Conservation (phyloP, 2,113 vertebrate genomes). For the Notarius lentiginosus region DNA sequence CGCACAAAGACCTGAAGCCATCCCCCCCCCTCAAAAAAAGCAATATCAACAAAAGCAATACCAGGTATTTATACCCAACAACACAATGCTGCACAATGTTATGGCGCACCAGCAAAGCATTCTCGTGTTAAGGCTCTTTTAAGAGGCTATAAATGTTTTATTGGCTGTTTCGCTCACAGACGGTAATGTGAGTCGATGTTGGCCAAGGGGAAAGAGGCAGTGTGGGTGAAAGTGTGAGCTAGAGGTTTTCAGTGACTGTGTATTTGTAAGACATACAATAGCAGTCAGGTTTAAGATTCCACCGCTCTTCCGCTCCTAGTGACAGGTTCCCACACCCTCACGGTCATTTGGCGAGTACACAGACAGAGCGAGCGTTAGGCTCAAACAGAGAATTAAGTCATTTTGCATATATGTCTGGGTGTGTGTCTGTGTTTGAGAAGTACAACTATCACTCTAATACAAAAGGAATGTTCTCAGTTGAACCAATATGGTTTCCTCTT, state of each 20-base stretch:
- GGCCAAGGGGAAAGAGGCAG: slow-evolving; percentile 23
- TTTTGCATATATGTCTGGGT: slow-evolving; percentile 12
- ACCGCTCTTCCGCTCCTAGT: slow-evolving; percentile 52
- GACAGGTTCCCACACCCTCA: slow-evolving; percentile 71
- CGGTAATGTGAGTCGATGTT: slow-evolving; percentile 33
- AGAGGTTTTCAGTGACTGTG: slow-evolving; percentile 43
- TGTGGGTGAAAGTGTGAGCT: slow-evolving; percentile 47
- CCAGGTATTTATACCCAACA: neutral
- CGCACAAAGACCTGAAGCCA: neutral
- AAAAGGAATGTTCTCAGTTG: slow-evolving; percentile 55
- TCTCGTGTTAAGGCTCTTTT: slow-evolving; percentile 23
- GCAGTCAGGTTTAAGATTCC: slow-evolving; percentile 62
- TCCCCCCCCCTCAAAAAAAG: neutral
- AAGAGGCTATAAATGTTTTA: slow-evolving; percentile 50
- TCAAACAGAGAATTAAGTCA: slow-evolving; percentile 21
- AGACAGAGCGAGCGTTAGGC: slow-evolving; percentile 15
- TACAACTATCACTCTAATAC: slow-evolving; percentile 56
- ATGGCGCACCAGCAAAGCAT: slow-evolving; percentile 11
- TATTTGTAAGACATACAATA: slow-evolving; percentile 51
- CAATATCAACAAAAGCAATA: neutral
- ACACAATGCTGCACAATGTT: neutral
- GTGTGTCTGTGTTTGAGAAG: slow-evolving; percentile 25
- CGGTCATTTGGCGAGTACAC: slow-evolving; percentile 39
- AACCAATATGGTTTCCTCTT: slow-evolving; percentile 54
- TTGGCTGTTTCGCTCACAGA: slow-evolving; percentile 37